Percentiles rank a stretch among this genome's conserved stretches.
Evolutionary conservation across 2,888 invertebrate species (phyloP).

Genomic region (Cryptocephalus primarius): DNA sequence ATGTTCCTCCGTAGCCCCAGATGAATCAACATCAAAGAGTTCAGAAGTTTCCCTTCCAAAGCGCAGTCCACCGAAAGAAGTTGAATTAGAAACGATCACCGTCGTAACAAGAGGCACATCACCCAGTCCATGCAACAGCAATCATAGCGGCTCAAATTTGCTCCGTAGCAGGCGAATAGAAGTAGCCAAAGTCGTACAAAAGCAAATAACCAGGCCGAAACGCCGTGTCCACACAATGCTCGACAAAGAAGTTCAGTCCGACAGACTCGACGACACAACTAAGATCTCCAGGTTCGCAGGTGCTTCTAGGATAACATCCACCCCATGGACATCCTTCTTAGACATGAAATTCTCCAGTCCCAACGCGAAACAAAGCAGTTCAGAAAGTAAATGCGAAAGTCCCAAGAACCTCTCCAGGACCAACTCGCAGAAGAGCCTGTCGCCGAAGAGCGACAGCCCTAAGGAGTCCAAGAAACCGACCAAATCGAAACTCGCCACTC

Average conservation of each 20-base stretch:
- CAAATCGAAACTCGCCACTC: constrained; percentile 21
- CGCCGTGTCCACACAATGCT: constrained; percentile 43
- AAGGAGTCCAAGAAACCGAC: constrained; percentile 16
- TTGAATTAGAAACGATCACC: constrained; percentile 41
- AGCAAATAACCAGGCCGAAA: constrained; percentile 51
- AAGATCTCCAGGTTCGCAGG: constrained; percentile 56
- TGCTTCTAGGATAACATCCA: constrained; percentile 40
- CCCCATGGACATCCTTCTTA: constrained; percentile 55
- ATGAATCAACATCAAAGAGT: constrained; percentile 16
- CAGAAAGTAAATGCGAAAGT: constrained; percentile 29
- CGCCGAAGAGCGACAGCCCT: constrained; percentile 19
- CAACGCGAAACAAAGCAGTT: constrained; percentile 25
- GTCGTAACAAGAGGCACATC: constrained; percentile 69
- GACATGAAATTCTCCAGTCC: constrained; percentile 40
- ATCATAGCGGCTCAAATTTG: constrained; percentile 26
- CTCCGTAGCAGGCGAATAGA: constrained; percentile 59
- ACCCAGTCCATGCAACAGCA: constrained; percentile 46
- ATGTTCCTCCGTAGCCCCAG: constrained; percentile 27
- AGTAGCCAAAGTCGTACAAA: constrained; percentile 61
- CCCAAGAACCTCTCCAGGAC: constrained; percentile 34
- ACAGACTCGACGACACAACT: constrained; percentile 58
- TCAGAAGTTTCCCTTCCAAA: constrained; percentile 7
- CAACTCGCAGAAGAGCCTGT: constrained; percentile 37
- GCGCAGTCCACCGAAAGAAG: constrained; percentile 16
- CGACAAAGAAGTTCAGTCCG: constrained; percentile 67